These are phyloP conservation scores for Solen grandis DNA, from an alignment of 1,140 invertebrate species.

Conservation along the genomic window DNA sequence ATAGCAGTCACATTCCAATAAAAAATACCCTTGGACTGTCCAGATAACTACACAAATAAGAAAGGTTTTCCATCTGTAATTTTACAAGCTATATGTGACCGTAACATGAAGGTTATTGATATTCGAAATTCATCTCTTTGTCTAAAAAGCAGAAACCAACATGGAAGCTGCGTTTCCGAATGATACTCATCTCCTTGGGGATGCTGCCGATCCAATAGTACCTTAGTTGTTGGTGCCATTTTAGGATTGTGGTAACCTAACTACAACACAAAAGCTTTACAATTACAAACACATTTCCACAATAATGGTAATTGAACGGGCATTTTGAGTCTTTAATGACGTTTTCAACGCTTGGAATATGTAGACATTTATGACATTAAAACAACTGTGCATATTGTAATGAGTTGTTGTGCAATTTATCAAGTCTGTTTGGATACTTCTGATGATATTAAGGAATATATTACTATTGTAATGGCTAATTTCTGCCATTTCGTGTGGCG, in stretches of 20 bases:
- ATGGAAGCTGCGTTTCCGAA: background rate
- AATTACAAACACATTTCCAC: conserved; percentile 39
- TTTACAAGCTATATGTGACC: too few relatives aligned
- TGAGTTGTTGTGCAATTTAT: conserved; percentile 24
- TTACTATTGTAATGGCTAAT: too few relatives aligned
- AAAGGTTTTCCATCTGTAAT: too few relatives aligned
- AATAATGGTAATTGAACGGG: conserved; percentile 13
- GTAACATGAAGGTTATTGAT: too few relatives aligned
- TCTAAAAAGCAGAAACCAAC: background rate
- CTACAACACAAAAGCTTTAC: conserved; percentile 22
- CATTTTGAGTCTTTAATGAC: conserved; percentile 25
- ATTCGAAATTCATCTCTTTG: too few relatives aligned
- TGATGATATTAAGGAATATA: conserved; percentile 15
- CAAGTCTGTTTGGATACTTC: background rate
- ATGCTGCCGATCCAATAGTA: conserved; percentile 5
- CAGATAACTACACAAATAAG: too few relatives aligned
- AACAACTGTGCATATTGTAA: background rate
- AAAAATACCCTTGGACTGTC: too few relatives aligned
- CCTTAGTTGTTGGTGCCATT: conserved; percentile 8
- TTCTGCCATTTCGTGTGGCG: too few relatives aligned
- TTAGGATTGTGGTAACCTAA: conserved; percentile 11
- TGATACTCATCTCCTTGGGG: conserved; percentile 13
- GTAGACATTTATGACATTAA: conserved; percentile 12
- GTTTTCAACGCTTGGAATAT: conserved; percentile 28
- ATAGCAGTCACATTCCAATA: conserved; percentile 39